Percentiles rank a stretch among this genome's conserved stretches.
These are phyloP conservation scores for Pandion haliaetus DNA, from an alignment of 2,113 vertebrate genomes.

Conservation along the genomic window DNA sequence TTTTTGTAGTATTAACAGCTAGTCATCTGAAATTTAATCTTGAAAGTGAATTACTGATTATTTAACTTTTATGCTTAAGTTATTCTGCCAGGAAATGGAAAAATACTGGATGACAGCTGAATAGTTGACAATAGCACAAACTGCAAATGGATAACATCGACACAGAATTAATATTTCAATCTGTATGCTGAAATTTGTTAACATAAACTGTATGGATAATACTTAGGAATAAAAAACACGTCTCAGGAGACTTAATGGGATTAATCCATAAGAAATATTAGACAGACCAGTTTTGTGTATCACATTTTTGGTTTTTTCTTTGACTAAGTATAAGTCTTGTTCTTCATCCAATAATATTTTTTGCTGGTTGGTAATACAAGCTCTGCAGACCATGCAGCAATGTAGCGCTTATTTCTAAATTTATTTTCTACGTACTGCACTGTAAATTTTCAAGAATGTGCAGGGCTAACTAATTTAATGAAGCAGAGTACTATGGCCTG, in stretches of 20 bases:
- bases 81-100: not conserved
- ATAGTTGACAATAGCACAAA: not conserved
- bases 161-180: not conserved
- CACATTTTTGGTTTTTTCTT: not conserved
- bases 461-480: not conserved
- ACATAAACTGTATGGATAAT: not conserved
- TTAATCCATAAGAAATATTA: not conserved
- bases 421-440: not conserved
- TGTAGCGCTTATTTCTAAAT: not conserved
- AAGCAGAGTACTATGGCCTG: not conserved
- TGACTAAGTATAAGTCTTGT: not conserved
- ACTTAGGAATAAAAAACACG: not conserved
- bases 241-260: not conserved
- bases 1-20: not conserved
- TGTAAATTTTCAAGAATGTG: not conserved
- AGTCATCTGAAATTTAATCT: not conserved
- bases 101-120: not conserved
- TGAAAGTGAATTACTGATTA: not conserved
- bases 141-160: not conserved
- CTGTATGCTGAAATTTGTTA: not conserved
- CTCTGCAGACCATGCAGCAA: not conserved
- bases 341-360: not conserved
- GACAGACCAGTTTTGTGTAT: not conserved
- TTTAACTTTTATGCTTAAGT: not conserved
- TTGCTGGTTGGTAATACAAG: not conserved